These are phyloP conservation scores for Phengaris arion DNA, from an alignment of 2,888 invertebrate species.

Conservation along the genomic window DNA sequence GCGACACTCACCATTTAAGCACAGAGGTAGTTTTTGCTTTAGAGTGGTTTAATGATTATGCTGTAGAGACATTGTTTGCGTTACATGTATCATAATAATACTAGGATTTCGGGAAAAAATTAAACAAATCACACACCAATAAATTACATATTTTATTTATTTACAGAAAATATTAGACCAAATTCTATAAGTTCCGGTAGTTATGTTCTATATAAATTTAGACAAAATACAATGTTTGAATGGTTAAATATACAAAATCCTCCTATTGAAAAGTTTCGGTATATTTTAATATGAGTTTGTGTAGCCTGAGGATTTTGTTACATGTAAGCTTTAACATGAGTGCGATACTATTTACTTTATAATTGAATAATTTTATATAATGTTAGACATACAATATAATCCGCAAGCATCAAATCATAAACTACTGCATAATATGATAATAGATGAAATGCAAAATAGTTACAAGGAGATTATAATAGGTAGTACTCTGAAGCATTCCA, in stretches of 20 bases:
- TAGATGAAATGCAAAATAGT: slow-evolving; percentile 29
- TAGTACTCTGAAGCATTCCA: slow-evolving; percentile 22
- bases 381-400: slow-evolving; percentile 53
- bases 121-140: slow-evolving; percentile 53
- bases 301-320: slow-evolving; percentile 54
- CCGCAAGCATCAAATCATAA: slow-evolving; percentile 59
- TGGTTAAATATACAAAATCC: slow-evolving; percentile 57
- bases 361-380: slow-evolving; percentile 62
- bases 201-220: slow-evolving; percentile 62
- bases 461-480: slow-evolving; percentile 47
- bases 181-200: slow-evolving; percentile 66
- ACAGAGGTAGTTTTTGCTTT: no score
- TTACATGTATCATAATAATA: not conserved
- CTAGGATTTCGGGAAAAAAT: slow-evolving; percentile 25
- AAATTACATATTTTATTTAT: slow-evolving; percentile 77
- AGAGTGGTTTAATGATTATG: no score
- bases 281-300: slow-evolving; percentile 36
- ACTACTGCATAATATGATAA: slow-evolving; percentile 41
- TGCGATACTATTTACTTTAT: slow-evolving; percentile 66
- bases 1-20: no score
- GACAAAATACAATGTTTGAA: slow-evolving; percentile 63
- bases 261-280: slow-evolving; percentile 41
- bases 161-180: slow-evolving; percentile 79
- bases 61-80: no score
- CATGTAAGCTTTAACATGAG: slow-evolving; percentile 63